Evolutionary conservation across 2,888 invertebrate species (phyloP), one percentile per base, ranked within the genome.

Genomic region (Ennomos fuscantarius): DNA sequence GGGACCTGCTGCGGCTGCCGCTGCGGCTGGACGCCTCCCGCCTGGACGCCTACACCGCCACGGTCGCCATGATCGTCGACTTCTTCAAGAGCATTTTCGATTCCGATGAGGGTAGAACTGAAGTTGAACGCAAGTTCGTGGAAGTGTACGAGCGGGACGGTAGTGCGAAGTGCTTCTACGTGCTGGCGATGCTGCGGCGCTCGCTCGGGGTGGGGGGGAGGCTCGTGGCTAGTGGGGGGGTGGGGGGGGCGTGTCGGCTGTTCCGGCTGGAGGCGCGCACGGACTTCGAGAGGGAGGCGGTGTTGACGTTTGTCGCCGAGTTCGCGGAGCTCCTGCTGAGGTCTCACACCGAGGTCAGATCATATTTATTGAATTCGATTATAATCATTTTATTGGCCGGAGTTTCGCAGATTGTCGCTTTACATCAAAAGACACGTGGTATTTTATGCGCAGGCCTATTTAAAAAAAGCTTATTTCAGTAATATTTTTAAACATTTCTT

Each of bases 151-250:
- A 3, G 13, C 31, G 2, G 13, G 12, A 31, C 2, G 39, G 5
- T 24, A 15, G 33, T n/a, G 13, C 42, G 9, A 32, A 10, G 12
- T 3, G 12, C 5, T 43, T 37, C 12, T 32, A 31, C 13, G 31
- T 51, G 36, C 9, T n/a, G 33, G 44, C 34, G 11, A 34, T 11
- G 45, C n/a, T 45, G 44, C 9, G 10, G 12, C 33, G 42, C 5
- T 24, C 24, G 24, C 6, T 24, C 6, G 24, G 24, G 24, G 0
- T 24, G 24, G 24, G 47, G 15, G 12, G 33, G 33, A 2, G 34
- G 2, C 15, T 34, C 41, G n/a, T 24, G 24, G 24, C 24, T 24
- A 3, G 15, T 24, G 35, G 6, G 3, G 8, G 13, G 9, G n/a
- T 15, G 39, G 8, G 39, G 8, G 2, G n/a, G 8, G 39, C 12